These are phyloP conservation scores for Xiphorhynchus erythropygius DNA, from an alignment of 2,797 vertebrate species.

Conservation along the genomic window DNA sequence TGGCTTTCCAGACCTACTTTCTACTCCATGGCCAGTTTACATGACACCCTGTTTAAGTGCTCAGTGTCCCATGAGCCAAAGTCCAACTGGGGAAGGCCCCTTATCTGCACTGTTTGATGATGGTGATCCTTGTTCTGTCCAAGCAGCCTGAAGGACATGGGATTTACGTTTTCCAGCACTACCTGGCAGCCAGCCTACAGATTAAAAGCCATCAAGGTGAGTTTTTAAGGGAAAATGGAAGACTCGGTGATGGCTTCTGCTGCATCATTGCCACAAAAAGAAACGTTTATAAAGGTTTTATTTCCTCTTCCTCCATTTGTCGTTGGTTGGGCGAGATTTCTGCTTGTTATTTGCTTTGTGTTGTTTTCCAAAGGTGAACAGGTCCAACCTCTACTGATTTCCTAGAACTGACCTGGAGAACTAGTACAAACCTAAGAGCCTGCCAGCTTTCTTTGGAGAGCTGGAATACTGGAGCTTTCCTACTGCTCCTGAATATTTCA, in stretches of 20 bases:
- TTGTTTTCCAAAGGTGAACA: background rate
- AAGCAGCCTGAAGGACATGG: background rate
- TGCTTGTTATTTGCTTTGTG: background rate
- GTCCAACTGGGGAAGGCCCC: background rate
- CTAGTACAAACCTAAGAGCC: background rate
- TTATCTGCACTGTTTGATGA: constrained; percentile 53
- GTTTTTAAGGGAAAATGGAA: background rate
- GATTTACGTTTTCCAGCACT: background rate
- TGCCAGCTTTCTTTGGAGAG: background rate
- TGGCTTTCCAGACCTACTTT: background rate
- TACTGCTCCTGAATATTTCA: fast-evolving
- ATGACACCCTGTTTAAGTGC: background rate
- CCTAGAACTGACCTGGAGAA: constrained; percentile 14
- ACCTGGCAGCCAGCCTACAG: background rate
- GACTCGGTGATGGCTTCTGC: fast-evolving
- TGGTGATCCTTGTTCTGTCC: constrained; percentile 23
- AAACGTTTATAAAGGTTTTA: background rate
- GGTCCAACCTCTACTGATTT: background rate
- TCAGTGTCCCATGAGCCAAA: background rate
- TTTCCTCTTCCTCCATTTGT: background rate
- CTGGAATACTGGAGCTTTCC: background rate
- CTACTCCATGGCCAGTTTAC: fast-evolving
- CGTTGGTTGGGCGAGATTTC: background rate
- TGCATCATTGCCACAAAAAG: background rate
- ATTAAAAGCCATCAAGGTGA: background rate